Conservation (phyloP, 1,140 invertebrate genomes). For the Eurosta solidaginis region DNA sequence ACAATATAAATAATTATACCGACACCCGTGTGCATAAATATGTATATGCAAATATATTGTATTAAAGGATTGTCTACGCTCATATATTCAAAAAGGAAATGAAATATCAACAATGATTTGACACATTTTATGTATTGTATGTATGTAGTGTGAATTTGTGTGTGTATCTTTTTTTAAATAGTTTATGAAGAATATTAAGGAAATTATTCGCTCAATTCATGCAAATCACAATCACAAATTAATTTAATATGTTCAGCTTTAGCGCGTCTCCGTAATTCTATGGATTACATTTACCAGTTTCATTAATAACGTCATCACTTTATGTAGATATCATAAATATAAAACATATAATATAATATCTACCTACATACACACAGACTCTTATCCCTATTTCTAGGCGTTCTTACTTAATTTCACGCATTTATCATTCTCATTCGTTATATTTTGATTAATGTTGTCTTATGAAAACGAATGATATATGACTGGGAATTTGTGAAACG, state of each 20-base stretch:
- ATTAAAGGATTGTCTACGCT: not conserved
- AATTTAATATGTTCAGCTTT: slow-evolving; percentile 20
- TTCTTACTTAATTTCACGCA: not conserved
- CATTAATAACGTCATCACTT: not conserved
- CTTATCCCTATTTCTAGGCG: not conserved
- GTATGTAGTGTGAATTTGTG: not conserved
- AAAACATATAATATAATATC: not conserved
- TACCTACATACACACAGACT: too few species aligned
- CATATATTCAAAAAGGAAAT: slow-evolving; percentile 5
- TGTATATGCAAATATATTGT: too few species aligned
- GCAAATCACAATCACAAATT: slow-evolving; percentile 26
- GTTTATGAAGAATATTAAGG: not conserved
- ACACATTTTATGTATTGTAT: not conserved
- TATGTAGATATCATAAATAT: too few species aligned
- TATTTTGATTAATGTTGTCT: too few species aligned
- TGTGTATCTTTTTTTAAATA: not conserved
- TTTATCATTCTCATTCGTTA: not conserved
- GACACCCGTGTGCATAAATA: too few species aligned
- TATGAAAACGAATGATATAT: too few species aligned
- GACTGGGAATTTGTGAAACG: too few species aligned
- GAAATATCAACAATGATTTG: slow-evolving; percentile 8
- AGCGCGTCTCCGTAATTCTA: not conserved
- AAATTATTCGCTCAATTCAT: slow-evolving; percentile 26
- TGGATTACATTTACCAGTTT: not conserved
- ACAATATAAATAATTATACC: too few species aligned